These are phyloP conservation scores for Cephonodes hylas DNA, from an alignment of 2,888 invertebrate genomes.

Conservation along the genomic window DNA sequence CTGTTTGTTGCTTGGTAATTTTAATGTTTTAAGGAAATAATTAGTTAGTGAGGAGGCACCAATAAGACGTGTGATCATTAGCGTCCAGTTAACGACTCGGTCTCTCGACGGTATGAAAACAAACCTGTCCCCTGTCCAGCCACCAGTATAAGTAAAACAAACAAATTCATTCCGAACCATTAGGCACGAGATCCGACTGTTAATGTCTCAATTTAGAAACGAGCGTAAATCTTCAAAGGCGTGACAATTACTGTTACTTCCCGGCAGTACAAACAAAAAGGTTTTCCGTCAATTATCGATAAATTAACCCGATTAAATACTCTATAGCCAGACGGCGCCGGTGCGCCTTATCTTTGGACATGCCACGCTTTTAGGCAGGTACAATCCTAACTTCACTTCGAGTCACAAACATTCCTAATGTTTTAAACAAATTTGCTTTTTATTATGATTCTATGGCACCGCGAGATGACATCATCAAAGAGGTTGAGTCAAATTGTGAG, in stretches of 20 bases:
- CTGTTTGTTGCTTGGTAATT: not conserved
- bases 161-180: conserved; percentile 80
- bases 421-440: conserved; percentile 75
- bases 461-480: conserved; percentile 1
- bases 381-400: conserved; percentile 59
- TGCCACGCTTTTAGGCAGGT: conserved; percentile 80
- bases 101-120: conserved; percentile 24
- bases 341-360: conserved; percentile 73
- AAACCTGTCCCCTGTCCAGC: conserved; percentile 31
- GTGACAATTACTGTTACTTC: conserved; percentile 81
- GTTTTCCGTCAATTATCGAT: conserved; percentile 81
- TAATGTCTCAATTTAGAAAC: conserved; percentile 81
- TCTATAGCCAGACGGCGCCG: conserved; percentile 76
- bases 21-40: not conserved
- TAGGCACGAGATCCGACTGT: conserved; percentile 80
- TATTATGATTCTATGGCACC: conserved; percentile 54
- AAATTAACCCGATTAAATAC: conserved; percentile 81
- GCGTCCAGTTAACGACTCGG: not conserved
- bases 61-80: not conserved
- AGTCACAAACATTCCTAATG: conserved; percentile 59
- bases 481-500: not conserved
- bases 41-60: not conserved
- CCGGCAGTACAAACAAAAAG: conserved; percentile 81
- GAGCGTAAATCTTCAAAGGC: conserved; percentile 81
- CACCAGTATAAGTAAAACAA: conserved; percentile 74